These are phyloP conservation scores for Habroteleia sp. DNA, from an alignment of 2,888 invertebrate species.

Conservation along the genomic window DNA sequence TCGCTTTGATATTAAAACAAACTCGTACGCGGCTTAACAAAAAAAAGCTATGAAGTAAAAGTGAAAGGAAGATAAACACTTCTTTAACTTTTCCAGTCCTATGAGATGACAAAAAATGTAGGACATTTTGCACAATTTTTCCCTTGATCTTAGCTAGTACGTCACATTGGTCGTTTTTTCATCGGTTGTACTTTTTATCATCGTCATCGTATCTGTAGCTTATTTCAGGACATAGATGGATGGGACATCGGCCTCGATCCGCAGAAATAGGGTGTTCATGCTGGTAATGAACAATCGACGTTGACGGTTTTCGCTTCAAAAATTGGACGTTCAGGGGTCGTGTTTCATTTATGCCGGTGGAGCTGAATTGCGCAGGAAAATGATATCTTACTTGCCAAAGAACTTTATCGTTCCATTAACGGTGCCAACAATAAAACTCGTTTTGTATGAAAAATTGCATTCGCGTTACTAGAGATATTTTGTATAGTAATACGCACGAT, in stretches of 20 bases:
- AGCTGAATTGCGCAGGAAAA: slow-evolving; percentile 34
- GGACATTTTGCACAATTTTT: slow-evolving; percentile 24
- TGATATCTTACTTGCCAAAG: slow-evolving; percentile 44
- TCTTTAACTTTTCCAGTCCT: slow-evolving; percentile 21
- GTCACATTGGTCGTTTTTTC: slow-evolving; percentile 40
- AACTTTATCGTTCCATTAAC: slow-evolving; percentile 52
- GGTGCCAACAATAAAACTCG: slow-evolving; percentile 30
- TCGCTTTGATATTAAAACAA: slow-evolving; percentile 20
- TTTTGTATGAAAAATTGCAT: slow-evolving; percentile 36
- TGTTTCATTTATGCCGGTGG: slow-evolving; percentile 51
- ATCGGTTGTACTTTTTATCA: slow-evolving; percentile 50
- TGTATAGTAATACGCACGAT: slow-evolving; percentile 10
- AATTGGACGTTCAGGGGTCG: slow-evolving; percentile 38
- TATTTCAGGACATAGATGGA: slow-evolving; percentile 50
- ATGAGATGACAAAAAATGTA: slow-evolving; percentile 30
- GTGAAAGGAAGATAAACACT: slow-evolving; percentile 39
- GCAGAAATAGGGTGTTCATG: slow-evolving; percentile 40
- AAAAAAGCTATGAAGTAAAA: slow-evolving; percentile 23
- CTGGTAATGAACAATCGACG: slow-evolving; percentile 55
- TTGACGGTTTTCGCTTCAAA: slow-evolving; percentile 41
- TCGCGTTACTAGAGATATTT: slow-evolving; percentile 6
- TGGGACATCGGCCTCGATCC: slow-evolving; percentile 43
- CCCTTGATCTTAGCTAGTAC: slow-evolving; percentile 22
- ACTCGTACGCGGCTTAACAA: neutral
- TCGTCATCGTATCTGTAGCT: slow-evolving; percentile 48